Conservation (phyloP, 2,888 invertebrate species). For the Lottia gigantea region DNA sequence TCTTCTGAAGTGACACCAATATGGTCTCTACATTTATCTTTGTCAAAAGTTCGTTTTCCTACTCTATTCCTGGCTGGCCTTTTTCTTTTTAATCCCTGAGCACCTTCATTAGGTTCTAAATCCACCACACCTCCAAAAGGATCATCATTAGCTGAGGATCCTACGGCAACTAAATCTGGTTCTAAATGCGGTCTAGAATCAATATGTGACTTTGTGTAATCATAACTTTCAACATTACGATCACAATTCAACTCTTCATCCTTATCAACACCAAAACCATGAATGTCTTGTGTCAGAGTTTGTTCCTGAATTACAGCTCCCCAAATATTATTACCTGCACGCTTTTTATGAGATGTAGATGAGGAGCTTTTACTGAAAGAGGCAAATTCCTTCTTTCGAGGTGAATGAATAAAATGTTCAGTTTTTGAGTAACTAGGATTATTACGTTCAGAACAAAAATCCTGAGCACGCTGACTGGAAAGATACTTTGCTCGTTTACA, state of each 20-base stretch:
- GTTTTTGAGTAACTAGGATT: background rate
- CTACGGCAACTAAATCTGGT: slow-evolving; percentile 13
- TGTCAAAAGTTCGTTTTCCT: slow-evolving; percentile 27
- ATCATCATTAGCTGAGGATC: slow-evolving; percentile 30
- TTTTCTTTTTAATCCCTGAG: slow-evolving; percentile 30
- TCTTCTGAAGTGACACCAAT: slow-evolving; percentile 34
- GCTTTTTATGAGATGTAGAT: slow-evolving; percentile 64
- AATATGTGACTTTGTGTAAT: slow-evolving; percentile 42
- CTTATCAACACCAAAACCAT: slow-evolving; percentile 77
- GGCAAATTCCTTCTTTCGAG: background rate
- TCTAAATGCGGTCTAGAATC: slow-evolving; percentile 37
- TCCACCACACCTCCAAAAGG: slow-evolving; percentile 38
- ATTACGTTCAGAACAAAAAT: background rate
- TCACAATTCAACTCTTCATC: slow-evolving; percentile 71
- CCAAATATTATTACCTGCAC: slow-evolving; percentile 80
- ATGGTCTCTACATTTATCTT: slow-evolving; percentile 30
- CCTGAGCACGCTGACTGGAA: background rate
- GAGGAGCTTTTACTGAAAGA: slow-evolving; percentile 8
- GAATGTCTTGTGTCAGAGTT: slow-evolving; percentile 81
- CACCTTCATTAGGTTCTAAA: slow-evolving; percentile 26
- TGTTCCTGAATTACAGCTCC: slow-evolving; percentile 80
- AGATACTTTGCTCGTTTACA: slow-evolving; percentile 37
- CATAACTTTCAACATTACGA: slow-evolving; percentile 53
- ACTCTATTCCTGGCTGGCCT: slow-evolving; percentile 24
- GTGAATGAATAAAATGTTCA: slow-evolving; percentile 10